A percentile compares a stretch with the other conserved stretches of the same genome.
Evolutionary conservation across 2,113 vertebrate species (phyloP).

Genomic region (Hystrix cristata): DNA sequence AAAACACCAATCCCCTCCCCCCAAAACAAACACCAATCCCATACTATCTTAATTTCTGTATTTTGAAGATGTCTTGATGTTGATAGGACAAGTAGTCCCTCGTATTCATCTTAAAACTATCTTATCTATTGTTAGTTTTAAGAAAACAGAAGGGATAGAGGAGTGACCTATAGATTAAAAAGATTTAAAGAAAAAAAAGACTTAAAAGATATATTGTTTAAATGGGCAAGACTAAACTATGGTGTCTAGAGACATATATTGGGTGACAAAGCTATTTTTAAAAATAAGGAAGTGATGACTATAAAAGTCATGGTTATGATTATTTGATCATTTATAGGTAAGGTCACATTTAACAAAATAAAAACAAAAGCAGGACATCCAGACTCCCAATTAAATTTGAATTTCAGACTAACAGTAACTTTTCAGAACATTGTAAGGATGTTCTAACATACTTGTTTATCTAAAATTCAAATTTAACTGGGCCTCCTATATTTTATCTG

Average conservation of each 20-base stretch:
- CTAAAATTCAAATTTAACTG: too few relatives aligned
- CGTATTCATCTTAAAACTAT: slow-evolving; percentile 1
- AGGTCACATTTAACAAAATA: neutral
- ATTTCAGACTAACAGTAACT: too few relatives aligned
- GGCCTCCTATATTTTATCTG: too few relatives aligned
- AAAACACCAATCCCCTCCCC: neutral
- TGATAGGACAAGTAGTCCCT: neutral
- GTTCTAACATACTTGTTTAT: too few relatives aligned
- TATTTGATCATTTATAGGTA: neutral
- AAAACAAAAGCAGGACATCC: neutral
- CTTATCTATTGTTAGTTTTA: neutral
- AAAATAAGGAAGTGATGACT: neutral
- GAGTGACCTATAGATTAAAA: neutral
- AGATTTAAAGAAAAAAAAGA: neutral
- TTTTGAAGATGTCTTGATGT: slow-evolving; percentile 12
- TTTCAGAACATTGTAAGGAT: too few relatives aligned
- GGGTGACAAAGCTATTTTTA: neutral
- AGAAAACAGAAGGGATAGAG: neutral
- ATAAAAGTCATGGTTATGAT: neutral
- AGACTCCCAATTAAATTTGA: neutral
- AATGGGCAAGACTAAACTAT: neutral
- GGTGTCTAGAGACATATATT: neutral
- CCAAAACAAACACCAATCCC: neutral
- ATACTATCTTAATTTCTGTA: neutral
- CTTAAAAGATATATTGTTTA: neutral